These are phyloP conservation scores for Osmoderma eremita DNA, from an alignment of 2,888 invertebrate genomes.

Conservation along the genomic window DNA sequence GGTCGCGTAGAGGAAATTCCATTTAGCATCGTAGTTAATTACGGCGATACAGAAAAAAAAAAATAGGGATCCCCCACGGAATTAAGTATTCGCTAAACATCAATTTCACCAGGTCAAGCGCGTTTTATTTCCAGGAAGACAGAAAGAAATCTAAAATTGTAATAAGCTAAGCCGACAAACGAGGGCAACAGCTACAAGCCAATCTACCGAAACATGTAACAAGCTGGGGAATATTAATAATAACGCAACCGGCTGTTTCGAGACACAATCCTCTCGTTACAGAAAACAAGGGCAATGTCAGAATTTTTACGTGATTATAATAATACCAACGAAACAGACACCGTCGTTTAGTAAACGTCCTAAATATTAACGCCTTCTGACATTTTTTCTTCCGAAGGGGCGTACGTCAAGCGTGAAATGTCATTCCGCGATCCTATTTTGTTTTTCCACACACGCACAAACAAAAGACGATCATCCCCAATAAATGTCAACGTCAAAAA, in stretches of 20 bases:
- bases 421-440: constrained; percentile 19
- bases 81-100: too few species aligned
- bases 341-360: too few species aligned
- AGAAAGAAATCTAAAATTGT: too few species aligned
- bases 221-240: background rate
- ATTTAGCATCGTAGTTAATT: too few species aligned
- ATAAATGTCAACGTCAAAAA: constrained; percentile 36
- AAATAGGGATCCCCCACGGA: too few species aligned
- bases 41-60: too few species aligned
- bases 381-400: constrained; percentile 14
- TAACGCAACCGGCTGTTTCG: too few species aligned
- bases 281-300: background rate
- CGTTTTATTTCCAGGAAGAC: too few species aligned
- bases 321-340: background rate
- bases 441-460: constrained; percentile 11
- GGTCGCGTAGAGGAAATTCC: too few species aligned
- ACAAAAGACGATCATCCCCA: constrained; percentile 11
- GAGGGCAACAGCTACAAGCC: too few species aligned
- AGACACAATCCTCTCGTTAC: constrained; percentile 2
- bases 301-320: background rate
- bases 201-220: background rate
- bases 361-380: constrained; percentile 1
- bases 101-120: too few species aligned
- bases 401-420: constrained; percentile 30
- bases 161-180: too few species aligned